Conservation (phyloP, 2,888 invertebrate species). For the Diarsia brunnea region DNA sequence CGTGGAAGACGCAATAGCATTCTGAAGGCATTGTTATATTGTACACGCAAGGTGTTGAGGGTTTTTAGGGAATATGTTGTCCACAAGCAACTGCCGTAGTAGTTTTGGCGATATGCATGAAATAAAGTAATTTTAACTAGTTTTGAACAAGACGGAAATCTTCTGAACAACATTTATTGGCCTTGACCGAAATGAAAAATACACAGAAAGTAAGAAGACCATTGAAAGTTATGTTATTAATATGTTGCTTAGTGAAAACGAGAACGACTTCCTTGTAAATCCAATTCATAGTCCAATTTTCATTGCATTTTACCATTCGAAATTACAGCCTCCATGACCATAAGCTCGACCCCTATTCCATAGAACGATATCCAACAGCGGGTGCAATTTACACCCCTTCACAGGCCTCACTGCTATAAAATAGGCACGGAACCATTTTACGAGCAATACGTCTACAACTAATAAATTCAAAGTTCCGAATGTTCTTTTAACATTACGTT, state of each 20-base stretch:
- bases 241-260: not conserved
- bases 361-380: constrained; percentile 14
- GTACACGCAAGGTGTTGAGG: too few species aligned
- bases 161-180: too few species aligned
- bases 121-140: too few species aligned
- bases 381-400: constrained; percentile 30
- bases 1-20: too few species aligned
- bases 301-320: constrained; percentile 1
- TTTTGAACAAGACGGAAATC: too few species aligned
- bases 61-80: too few species aligned
- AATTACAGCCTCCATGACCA: constrained; percentile 5
- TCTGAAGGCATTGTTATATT: too few species aligned
- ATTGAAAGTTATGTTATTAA: not conserved
- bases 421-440: constrained; percentile 36
- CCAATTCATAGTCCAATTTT: not conserved
- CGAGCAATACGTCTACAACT: constrained; percentile 21
- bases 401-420: constrained; percentile 24
- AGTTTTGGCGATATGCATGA: too few species aligned
- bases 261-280: not conserved
- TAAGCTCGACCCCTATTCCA: constrained; percentile 9
- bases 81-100: too few species aligned
- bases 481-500: constrained; percentile 33
- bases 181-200: too few species aligned
- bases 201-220: not conserved
- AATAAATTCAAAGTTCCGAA: constrained; percentile 45